phyloP scores from a whole-genome alignment of 2,888 invertebrate genomes.

The Zygaena filipendulae region DNA sequence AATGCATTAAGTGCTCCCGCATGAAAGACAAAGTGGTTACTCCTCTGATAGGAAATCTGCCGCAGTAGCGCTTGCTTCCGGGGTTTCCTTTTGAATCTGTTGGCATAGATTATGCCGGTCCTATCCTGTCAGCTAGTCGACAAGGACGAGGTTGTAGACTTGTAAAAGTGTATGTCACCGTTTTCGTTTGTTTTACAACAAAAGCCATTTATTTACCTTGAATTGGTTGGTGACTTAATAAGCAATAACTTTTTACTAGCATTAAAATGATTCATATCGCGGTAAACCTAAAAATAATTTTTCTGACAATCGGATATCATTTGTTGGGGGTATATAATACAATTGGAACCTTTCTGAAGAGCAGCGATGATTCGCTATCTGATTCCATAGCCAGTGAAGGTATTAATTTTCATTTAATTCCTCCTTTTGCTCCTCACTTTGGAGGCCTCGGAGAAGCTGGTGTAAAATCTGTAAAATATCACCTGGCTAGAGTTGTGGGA shows the following conservation, averaged over 20 bases:
- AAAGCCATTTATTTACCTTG: slow-evolving; percentile 17
- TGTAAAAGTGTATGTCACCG: slow-evolving; percentile 14
- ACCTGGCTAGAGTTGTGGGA: slow-evolving; percentile 5
- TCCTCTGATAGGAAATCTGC: slow-evolving; percentile 19
- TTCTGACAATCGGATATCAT: slow-evolving; percentile 9
- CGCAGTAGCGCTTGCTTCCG: slow-evolving; percentile 11
- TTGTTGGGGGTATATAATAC: slow-evolving; percentile 1
- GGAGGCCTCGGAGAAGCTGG: slow-evolving; percentile 14
- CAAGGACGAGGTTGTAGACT: slow-evolving; percentile 17
- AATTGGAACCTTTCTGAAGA: neutral
- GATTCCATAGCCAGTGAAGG: neutral
- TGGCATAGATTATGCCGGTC: slow-evolving; percentile 18
- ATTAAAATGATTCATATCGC: slow-evolving; percentile 8
- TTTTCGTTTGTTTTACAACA: slow-evolving; percentile 12
- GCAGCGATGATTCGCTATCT: neutral
- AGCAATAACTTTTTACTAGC: slow-evolving; percentile 14
- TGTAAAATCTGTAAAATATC: slow-evolving; percentile 8
- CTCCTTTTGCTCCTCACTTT: slow-evolving; percentile 11
- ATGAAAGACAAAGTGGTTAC: slow-evolving; percentile 13
- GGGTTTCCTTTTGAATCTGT: slow-evolving; percentile 6
- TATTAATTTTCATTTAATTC: slow-evolving; percentile 3
- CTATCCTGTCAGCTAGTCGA: slow-evolving; percentile 9
- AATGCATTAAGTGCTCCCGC: slow-evolving; percentile 16
- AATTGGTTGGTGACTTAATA: slow-evolving; percentile 17
- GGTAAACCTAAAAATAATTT: slow-evolving; percentile 8